Evolutionary conservation across 2,797 vertebrate species (phyloP).

Genomic region (Thalassophryne amazonica): DNA sequence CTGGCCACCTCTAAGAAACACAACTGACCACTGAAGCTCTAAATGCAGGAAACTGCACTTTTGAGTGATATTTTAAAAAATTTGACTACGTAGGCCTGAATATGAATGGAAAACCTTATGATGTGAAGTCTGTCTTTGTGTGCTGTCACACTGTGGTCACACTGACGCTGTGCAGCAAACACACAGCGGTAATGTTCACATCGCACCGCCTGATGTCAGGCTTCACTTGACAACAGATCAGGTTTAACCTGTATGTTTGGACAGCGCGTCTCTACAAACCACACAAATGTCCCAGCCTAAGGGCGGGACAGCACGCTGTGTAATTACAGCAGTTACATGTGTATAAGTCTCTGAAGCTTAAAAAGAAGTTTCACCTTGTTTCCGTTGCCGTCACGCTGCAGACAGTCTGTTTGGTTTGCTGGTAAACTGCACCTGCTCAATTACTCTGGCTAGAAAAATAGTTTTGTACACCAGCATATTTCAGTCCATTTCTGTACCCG

Average conservation of each 20-base stretch:
- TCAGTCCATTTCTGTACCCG: too few relatives aligned
- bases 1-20: background rate
- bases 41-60: background rate
- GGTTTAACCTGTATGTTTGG: background rate
- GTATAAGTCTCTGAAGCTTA: too few relatives aligned
- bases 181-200: background rate
- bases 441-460: too few relatives aligned
- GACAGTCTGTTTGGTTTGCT: too few relatives aligned
- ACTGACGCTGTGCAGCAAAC: background rate
- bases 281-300: too few relatives aligned
- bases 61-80: slow-evolving; percentile 26
- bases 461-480: too few relatives aligned
- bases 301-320: too few relatives aligned
- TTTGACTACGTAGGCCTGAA: too few relatives aligned
- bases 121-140: slow-evolving; percentile 1
- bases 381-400: too few relatives aligned
- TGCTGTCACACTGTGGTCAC: slow-evolving; percentile 1
- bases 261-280: background rate
- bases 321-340: too few relatives aligned
- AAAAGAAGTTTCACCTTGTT: too few relatives aligned
- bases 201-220: slow-evolving; percentile 24
- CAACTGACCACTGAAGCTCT: background rate
- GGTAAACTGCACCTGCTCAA: too few relatives aligned
- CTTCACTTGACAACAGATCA: background rate
- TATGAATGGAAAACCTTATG: slow-evolving; percentile 5